These are phyloP conservation scores for Temnothorax unifasciatus DNA, from an alignment of 2,888 invertebrate genomes.

Conservation along the genomic window DNA sequence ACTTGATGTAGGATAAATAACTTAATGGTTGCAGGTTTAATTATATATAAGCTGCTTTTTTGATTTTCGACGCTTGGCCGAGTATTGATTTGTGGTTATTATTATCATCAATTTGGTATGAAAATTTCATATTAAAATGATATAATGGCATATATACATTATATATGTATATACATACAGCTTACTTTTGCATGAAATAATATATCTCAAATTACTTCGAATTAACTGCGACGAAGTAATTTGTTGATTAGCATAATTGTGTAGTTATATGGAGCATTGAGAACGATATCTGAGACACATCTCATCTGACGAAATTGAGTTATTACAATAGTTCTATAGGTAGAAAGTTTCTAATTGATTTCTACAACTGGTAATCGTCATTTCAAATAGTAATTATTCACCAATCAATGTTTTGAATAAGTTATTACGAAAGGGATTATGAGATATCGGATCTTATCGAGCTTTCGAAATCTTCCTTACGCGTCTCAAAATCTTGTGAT, in stretches of 20 bases:
- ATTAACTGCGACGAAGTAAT: background rate
- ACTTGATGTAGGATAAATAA: background rate
- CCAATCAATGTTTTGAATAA: background rate
- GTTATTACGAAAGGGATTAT: background rate
- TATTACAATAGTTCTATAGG: background rate
- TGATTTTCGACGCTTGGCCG: background rate
- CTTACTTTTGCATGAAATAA: no score
- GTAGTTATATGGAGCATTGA: background rate
- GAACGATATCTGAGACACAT: slow-evolving; percentile 5
- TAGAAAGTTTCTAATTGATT: slow-evolving; percentile 29
- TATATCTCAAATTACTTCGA: background rate
- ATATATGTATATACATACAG: background rate
- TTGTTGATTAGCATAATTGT: slow-evolving; percentile 9
- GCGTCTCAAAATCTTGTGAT: background rate
- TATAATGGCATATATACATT: background rate
- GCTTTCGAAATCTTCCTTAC: background rate
- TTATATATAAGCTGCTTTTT: slow-evolving; percentile 18
- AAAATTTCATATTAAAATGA: background rate
- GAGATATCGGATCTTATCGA: background rate
- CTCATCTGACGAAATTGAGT: slow-evolving; percentile 19
- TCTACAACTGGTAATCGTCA: background rate
- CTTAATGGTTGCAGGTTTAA: slow-evolving; percentile 15
- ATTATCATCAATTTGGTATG: slow-evolving; percentile 9
- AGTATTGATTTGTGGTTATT: slow-evolving; percentile 40
- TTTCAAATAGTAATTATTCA: slow-evolving; percentile 23